A percentile compares a stretch with the other conserved stretches of the same genome.
Conservation (phyloP, 2,888 invertebrate species). For the Morpho helenor region DNA sequence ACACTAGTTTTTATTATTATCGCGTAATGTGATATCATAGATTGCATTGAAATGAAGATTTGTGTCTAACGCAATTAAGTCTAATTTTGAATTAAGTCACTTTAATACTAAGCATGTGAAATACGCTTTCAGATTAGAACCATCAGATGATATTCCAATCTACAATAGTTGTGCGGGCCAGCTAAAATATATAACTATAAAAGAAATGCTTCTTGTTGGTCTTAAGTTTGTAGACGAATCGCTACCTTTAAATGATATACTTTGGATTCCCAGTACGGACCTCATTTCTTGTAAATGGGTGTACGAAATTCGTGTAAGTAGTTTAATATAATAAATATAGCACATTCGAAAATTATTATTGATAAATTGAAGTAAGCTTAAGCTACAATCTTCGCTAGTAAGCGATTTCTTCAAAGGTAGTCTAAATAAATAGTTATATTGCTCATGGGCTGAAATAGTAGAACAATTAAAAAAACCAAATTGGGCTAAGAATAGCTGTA, state of each 20-base stretch:
- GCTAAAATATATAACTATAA: not conserved
- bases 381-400: too few species aligned
- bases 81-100: too few species aligned
- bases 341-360: too few species aligned
- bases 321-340: not conserved
- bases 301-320: not conserved
- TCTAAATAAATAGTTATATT: too few species aligned
- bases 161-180: constrained; percentile 1
- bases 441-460: too few species aligned
- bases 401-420: too few species aligned
- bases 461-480: too few species aligned
- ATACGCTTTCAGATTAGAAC: not conserved
- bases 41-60: too few species aligned
- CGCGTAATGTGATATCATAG: not conserved
- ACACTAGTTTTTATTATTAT: not conserved
- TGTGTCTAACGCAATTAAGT: too few species aligned
- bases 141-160: constrained; percentile 1
- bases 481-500: too few species aligned
- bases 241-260: not conserved
- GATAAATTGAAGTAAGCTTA: too few species aligned
- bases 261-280: not conserved
- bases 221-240: not conserved
- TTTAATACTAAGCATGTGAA: too few species aligned
- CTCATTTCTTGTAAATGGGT: not conserved
- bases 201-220: not conserved